A percentile compares a stretch with the other conserved stretches of the same genome.
phyloP scores from a whole-genome alignment of 2,888 invertebrate species.

The Spisula solida region DNA sequence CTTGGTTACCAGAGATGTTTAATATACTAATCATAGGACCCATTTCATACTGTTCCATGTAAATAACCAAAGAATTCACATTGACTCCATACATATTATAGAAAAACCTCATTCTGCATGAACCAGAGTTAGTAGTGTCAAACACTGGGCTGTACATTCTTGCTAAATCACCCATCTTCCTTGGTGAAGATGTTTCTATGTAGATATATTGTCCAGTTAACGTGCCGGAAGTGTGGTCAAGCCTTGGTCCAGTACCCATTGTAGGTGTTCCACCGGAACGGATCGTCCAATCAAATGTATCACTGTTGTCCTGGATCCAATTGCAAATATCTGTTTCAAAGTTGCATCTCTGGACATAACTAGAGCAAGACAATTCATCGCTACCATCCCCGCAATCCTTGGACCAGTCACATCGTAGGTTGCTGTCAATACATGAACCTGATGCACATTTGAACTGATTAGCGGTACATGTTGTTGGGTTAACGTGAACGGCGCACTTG shows the following conservation, averaged over 20 bases:
- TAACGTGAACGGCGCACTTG: constrained; percentile 72
- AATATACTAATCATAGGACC: constrained; percentile 75
- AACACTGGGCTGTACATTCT: constrained; percentile 80
- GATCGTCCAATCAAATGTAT: constrained; percentile 84
- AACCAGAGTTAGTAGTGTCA: constrained; percentile 66
- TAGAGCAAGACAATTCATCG: constrained; percentile 81
- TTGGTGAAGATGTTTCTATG: constrained; percentile 79
- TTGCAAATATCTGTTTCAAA: constrained; percentile 84
- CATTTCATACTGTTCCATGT: constrained; percentile 76
- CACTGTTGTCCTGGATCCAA: constrained; percentile 82
- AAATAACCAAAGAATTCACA: constrained; percentile 81
- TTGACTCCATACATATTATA: constrained; percentile 84
- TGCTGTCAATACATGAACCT: constrained; percentile 79
- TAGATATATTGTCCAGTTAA: constrained; percentile 83
- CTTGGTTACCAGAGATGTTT: constrained; percentile 75
- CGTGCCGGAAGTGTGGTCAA: constrained; percentile 81
- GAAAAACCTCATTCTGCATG: constrained; percentile 83
- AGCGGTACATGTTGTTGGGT: constrained; percentile 72
- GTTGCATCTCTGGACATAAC: constrained; percentile 80
- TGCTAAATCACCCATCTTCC: constrained; percentile 77
- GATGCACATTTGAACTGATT: constrained; percentile 80
- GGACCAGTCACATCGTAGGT: constrained; percentile 82
- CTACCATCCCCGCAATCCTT: constrained; percentile 84
- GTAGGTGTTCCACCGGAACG: constrained; percentile 78
- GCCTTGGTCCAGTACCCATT: constrained; percentile 81